Evolutionary conservation across 1,140 invertebrate species (phyloP), one percentile per base, ranked within the genome.

Genomic region (Drosophila jambulina): DNA sequence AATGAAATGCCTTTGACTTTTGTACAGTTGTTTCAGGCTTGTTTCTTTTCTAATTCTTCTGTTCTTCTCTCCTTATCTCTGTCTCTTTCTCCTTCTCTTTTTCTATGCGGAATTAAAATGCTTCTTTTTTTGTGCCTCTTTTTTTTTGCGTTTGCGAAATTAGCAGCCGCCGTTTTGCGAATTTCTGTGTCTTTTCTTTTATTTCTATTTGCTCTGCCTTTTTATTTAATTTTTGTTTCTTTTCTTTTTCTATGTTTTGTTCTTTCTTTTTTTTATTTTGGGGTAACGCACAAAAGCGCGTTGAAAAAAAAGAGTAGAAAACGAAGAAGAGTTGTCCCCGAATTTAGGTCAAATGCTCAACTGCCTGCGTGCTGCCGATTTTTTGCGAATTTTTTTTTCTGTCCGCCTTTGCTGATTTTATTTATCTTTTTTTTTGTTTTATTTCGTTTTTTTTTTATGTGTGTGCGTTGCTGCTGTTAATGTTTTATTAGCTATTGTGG

Each of bases 301-400:
- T 75, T 54, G 54, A 42, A 29, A 49, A 64, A 58, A 69, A 36
- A 42, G 12, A 57, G n/a, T 71, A 71, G 67, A 71, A 57, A 56
- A 51, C 62, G 32, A 57, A 67, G 64, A 60, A 58, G 68, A 58
- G 65, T 69, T 71, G 69, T 72, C 69, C 67, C 53, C 69, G 79
- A 87, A 86, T 87, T 86, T 86, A 48, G 83, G 83, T 86, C 83
- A 86, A 86, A 86, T 76, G 83, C 79, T 79, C 64, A 75, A 80
- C 80, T 79, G 56, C 58, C 80, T 58, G 61, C 83, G 83, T 87
- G 83, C 67, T 87, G 83, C 63, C 83, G 79, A 87, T 86, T 82
- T 43, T 75, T 78, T 64, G 64, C 65, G 65, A 80, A 71, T 61
- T 71, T 72, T 67, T 70, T 72, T 80, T 54, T 48, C 13, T 23